Conservation (phyloP, 2,113 vertebrate species). For the Erpornis zantholeuca region DNA sequence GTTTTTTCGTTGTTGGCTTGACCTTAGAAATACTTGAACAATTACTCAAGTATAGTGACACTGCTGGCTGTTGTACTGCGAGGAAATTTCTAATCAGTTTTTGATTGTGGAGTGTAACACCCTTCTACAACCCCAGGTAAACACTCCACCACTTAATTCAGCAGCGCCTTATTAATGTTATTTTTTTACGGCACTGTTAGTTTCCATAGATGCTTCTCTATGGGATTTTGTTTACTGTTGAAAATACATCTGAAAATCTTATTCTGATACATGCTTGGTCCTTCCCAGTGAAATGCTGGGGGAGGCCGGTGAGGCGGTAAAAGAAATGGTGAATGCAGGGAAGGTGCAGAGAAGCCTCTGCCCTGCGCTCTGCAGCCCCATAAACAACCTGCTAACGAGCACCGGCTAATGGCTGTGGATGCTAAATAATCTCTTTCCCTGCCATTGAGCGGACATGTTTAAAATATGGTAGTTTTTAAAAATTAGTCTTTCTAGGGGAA, state of each 20-base stretch:
- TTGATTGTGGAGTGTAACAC: not conserved
- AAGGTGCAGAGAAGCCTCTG: not conserved
- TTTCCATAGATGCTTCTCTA: not conserved
- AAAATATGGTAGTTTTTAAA: not conserved
- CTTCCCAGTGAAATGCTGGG: not conserved
- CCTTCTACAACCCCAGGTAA: not conserved
- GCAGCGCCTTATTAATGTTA: not conserved
- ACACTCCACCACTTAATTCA: not conserved
- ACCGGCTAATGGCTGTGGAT: not conserved
- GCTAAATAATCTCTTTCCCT: not conserved
- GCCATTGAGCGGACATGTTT: not conserved
- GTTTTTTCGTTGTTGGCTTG: not conserved
- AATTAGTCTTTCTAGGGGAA: not conserved
- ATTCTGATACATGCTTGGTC: not conserved
- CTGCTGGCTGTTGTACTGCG: not conserved
- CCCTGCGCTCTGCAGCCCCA: not conserved
- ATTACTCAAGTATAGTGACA: not conserved
- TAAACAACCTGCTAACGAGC: conserved; percentile 40
- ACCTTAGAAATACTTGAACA: not conserved
- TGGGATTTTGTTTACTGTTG: not conserved
- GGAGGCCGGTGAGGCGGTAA: not conserved
- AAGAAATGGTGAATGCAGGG: not conserved
- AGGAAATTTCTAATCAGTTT: not conserved
- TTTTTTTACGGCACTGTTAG: not conserved
- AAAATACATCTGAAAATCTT: not conserved